Base-by-base conservation (phyloP, 2,888 invertebrate genomes). In the Eupithecia dodoneata region DNA sequence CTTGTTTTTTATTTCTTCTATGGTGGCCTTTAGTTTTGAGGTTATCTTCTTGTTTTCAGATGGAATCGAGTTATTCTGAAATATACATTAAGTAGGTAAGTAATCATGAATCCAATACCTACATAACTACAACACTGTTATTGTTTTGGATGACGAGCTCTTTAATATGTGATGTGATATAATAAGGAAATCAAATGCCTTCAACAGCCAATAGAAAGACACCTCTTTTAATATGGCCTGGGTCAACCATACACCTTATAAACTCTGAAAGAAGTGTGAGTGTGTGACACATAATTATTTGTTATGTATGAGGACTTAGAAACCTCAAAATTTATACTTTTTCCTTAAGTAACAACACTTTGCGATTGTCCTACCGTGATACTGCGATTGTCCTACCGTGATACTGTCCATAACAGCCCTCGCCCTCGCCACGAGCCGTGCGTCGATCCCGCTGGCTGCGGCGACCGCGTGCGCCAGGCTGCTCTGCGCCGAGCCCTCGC, bases 391-490 rank as follows among this genome's bases (percentile, higher is more conserved):
- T 30, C 30, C 30, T 82, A 93, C 93, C 89, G 85, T 86, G 59
- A 94, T 84, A 76, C 89, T 87, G 1, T 88, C 83, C 81, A 93
- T 85, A 79, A 96, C 94, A 75, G 92, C 85, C 15, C 85, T 81
- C 0, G 97, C 96, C 71, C 97, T 90, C 3, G 91, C 83, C 2
- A 97, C 89, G 9, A 97, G 88, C 0, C 44, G 7, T 0, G 30
- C 59, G 10, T 75, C 75, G 15, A 78, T n/a, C 0, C 97, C 97
- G 72, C 96, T 95, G 73, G 94, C 92, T 15, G 89, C 90, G 0
- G 97, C 97, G 70, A 97, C 96, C 70, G 96, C 95, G 75, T 95
- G 95, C 13, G 97, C 97, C 87, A 96, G 97, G 89, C 97, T 97
- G 71, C 91, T 88, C 30, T 91, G 90, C 0, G 96, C 96, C 71